Conservation (phyloP, 2,888 invertebrate genomes). For the Drepanosiphum platanoidis region DNA sequence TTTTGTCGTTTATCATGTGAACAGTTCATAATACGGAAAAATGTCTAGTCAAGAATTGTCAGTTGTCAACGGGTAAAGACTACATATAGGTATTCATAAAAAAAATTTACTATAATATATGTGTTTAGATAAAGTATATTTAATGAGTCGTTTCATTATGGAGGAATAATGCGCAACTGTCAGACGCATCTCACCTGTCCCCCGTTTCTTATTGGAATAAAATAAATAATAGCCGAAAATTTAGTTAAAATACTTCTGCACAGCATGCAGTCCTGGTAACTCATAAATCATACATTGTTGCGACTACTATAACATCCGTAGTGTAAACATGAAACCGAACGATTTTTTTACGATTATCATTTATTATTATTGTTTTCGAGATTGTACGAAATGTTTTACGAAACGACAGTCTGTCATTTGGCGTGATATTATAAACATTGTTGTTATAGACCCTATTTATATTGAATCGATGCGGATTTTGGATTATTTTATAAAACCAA, state of each 20-base stretch:
- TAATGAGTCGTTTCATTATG: background rate
- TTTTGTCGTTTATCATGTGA: too few relatives aligned
- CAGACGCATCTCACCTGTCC: conserved; percentile 48
- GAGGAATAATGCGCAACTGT: conserved; percentile 18
- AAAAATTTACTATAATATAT: background rate
- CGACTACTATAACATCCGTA: conserved; percentile 31
- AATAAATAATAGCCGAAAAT: conserved; percentile 52
- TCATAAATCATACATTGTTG: conserved; percentile 55
- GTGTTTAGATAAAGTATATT: background rate
- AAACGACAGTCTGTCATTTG: conserved; percentile 3
- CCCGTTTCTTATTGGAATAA: conserved; percentile 30
- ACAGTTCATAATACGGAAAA: too few relatives aligned
- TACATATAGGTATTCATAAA: background rate
- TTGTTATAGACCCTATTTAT: background rate
- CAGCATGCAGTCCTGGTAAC: conserved; percentile 49
- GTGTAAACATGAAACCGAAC: conserved; percentile 41
- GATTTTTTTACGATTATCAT: conserved; percentile 27
- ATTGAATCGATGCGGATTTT: background rate
- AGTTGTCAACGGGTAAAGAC: too few relatives aligned
- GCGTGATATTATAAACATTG: background rate
- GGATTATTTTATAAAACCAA: too few relatives aligned
- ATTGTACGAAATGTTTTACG: background rate
- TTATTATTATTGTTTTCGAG: conserved; percentile 44
- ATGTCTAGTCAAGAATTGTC: too few relatives aligned
- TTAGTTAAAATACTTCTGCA: conserved; percentile 39